phyloP scores from a whole-genome alignment of 2,113 vertebrate genomes.

The Naja naja region DNA sequence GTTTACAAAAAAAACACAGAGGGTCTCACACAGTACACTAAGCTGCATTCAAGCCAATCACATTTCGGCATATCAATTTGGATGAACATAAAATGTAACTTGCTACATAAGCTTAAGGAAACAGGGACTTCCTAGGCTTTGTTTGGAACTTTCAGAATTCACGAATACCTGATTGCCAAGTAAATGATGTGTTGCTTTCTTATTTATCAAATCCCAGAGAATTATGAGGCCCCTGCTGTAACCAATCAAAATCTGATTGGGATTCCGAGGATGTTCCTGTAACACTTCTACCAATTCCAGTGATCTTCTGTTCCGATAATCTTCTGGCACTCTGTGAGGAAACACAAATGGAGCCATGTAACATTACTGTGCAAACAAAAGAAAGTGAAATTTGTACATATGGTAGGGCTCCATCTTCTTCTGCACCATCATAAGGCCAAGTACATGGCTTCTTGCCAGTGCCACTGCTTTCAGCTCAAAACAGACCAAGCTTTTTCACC shows the following conservation, averaged over 20 bases:
- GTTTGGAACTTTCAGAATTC: background rate
- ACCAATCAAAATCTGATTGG: constrained; percentile 85
- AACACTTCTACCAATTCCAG: constrained; percentile 91
- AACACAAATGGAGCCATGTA: background rate
- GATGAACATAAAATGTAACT: background rate
- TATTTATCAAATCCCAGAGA: constrained; percentile 84
- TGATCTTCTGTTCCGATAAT: constrained; percentile 81
- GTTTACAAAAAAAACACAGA: background rate
- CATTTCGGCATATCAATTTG: background rate
- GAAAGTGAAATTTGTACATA: background rate
- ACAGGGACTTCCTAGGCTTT: background rate
- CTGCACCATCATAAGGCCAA: background rate
- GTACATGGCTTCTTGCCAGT: background rate
- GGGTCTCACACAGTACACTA: background rate
- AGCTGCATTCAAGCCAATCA: background rate
- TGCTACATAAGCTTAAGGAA: background rate
- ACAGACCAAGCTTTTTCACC: background rate
- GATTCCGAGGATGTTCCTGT: constrained; percentile 83
- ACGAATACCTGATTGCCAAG: constrained; percentile 84
- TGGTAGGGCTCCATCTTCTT: no score
- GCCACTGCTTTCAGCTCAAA: no score
- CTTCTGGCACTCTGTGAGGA: constrained; percentile 81
- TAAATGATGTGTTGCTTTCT: constrained; percentile 75
- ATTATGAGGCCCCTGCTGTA: constrained; percentile 91
- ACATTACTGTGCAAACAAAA: background rate